These are phyloP conservation scores for Eueides isabella DNA, from an alignment of 1,140 invertebrate genomes.

Conservation along the genomic window DNA sequence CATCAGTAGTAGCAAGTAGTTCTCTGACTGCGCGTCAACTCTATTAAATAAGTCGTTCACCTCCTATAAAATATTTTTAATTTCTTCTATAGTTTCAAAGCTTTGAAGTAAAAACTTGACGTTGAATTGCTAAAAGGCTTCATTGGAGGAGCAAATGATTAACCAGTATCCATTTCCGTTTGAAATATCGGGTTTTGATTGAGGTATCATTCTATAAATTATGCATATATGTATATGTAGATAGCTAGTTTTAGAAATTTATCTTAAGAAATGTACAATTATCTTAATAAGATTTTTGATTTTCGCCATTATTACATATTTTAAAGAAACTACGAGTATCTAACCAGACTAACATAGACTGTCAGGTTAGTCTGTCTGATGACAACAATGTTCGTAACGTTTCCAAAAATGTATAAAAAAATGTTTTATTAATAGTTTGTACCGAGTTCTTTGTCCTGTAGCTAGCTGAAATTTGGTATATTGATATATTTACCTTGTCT, in stretches of 20 bases:
- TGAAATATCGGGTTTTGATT: not conserved
- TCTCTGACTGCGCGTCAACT: constrained; percentile 27
- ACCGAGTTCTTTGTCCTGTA: constrained; percentile 28
- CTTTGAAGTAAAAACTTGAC: constrained; percentile 8
- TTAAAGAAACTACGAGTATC: no score
- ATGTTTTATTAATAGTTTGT: not conserved
- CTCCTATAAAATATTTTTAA: constrained; percentile 32
- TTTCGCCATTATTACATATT: no score
- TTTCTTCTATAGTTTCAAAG: constrained; percentile 25
- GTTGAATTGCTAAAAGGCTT: constrained; percentile 21
- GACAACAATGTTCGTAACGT: no score
- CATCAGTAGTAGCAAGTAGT: constrained; percentile 21
- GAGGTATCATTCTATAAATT: constrained; percentile 1
- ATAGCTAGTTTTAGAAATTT: no score
- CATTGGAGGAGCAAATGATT: constrained; percentile 16
- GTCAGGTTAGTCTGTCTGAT: no score
- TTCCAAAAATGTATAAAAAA: not conserved
- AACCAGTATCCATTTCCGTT: constrained; percentile 22
- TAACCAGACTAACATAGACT: no score
- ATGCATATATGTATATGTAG: no score
- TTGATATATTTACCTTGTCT: constrained; percentile 66
- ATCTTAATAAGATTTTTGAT: no score
- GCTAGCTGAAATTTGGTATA: constrained; percentile 19
- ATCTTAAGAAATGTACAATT: no score
- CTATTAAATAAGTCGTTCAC: constrained; percentile 44